These are phyloP conservation scores for Pentamera pediparva DNA, from an alignment of 53 echinoderm and acorn worm genomes.

Conservation along the genomic window DNA sequence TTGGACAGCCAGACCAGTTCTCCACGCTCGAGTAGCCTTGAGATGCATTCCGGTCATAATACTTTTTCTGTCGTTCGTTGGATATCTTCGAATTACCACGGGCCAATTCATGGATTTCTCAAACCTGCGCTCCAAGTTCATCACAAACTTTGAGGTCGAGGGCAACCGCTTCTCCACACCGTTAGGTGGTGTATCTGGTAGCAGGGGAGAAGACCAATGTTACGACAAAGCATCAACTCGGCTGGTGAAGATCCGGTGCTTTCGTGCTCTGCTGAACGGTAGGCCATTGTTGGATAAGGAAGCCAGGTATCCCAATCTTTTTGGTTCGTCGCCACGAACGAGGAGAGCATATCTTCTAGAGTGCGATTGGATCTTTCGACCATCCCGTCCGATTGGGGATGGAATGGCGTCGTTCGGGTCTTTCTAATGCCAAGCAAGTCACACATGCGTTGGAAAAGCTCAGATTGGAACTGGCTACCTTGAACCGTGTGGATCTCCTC, in stretches of 20 bases:
- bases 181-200: neutral
- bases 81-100: neutral
- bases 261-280: slow-evolving; percentile 41
- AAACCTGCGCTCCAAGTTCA: neutral
- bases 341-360: slow-evolving; percentile 32
- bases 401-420: slow-evolving; percentile 31
- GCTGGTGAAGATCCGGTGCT: slow-evolving; percentile 18
- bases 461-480: slow-evolving; percentile 37
- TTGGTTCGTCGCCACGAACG: slow-evolving; percentile 21
- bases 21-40: neutral
- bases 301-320: slow-evolving; percentile 40
- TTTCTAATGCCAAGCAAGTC: slow-evolving; percentile 9
- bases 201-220: slow-evolving; percentile 9
- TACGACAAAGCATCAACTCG: slow-evolving; percentile 39
- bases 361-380: slow-evolving; percentile 52
- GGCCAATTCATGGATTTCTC: neutral
- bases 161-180: neutral
- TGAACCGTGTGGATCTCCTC: slow-evolving; percentile 37
- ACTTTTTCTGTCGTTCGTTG: neutral
- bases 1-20: slow-evolving; percentile 2
- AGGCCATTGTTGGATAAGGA: slow-evolving; percentile 43
- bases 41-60: neutral
- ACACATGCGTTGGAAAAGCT: slow-evolving; percentile 30
- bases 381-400: slow-evolving; percentile 52
- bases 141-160: neutral